Conservation (phyloP, 2,113 vertebrate species). For the Irena cyanogastra region DNA sequence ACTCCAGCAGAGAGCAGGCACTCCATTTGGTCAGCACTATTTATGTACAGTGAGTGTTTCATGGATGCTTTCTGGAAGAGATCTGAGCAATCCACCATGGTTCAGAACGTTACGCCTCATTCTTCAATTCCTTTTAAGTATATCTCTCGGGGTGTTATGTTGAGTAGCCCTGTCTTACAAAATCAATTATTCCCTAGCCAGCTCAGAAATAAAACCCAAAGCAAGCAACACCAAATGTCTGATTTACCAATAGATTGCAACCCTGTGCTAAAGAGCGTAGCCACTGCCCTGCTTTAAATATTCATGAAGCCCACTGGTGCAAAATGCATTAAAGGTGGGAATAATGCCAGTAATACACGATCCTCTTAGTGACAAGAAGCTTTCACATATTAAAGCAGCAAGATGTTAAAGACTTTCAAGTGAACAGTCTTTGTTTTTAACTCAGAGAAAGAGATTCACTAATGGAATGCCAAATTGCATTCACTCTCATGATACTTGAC, state of each 20-base stretch:
- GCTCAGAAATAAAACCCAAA: conserved; percentile 54
- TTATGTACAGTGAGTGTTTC: background rate
- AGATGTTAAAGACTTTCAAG: conserved; percentile 68
- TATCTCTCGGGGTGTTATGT: conserved; percentile 24
- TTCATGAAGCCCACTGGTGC: conserved; percentile 66
- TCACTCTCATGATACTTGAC: background rate
- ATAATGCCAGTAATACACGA: conserved; percentile 54
- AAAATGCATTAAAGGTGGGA: conserved; percentile 75
- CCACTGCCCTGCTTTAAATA: conserved; percentile 70
- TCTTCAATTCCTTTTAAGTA: conserved; percentile 17
- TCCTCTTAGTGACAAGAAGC: conserved; percentile 62
- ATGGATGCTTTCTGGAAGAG: background rate
- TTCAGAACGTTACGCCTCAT: background rate
- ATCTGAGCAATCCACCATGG: background rate
- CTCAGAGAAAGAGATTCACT: conserved; percentile 42
- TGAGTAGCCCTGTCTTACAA: conserved; percentile 15
- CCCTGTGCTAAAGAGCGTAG: conserved; percentile 33
- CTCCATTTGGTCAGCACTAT: conserved; percentile 17
- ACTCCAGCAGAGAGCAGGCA: conserved; percentile 26
- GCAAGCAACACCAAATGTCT: conserved; percentile 59
- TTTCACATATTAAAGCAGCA: conserved; percentile 65
- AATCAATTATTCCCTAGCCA: conserved; percentile 62
- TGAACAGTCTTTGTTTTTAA: conserved; percentile 60
- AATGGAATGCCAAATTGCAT: conserved; percentile 54
- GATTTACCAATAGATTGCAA: conserved; percentile 65